Base-by-base conservation (phyloP, 2,113 vertebrate species). In the Larimichthys crocea region DNA sequence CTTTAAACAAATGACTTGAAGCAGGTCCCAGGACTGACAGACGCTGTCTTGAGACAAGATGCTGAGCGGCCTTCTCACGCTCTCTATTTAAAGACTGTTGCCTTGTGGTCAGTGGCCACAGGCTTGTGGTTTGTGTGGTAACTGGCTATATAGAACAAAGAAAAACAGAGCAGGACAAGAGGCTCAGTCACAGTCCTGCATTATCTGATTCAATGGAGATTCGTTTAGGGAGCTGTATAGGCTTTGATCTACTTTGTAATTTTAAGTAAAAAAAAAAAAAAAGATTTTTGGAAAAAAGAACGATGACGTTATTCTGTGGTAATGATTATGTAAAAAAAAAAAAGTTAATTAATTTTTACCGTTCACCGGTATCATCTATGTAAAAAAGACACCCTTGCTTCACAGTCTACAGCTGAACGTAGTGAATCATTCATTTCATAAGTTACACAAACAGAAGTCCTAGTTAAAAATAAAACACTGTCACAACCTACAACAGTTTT, bases 1-100 rank as follows among this genome's bases (percentile, higher is more conserved):
- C 29, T 57, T 29, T 46, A 57, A 57, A 79, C 48, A 64, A 52
- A 62, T 8, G 20, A 57, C 49, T 66, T 22, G 29, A 66, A 46
- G 70, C 80, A 79, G 77, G 83, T 83, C 87, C 79, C 74, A 65
- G 74, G 77, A 24, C 71, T 26, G 69, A 31, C 55, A 22, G 76
- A 75, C 10, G n/a, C 22, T 0, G 67, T 75, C 89, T 84, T 91
- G 90, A 91, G 92, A 91, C 68, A 10, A 78, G 76, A 91, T 63
- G 74, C 80, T 61, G 46, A 20, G 74, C 17, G 49, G 42, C 85
- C 84, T 94, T 94, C 94, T 94, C 94, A 93, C 86, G 86, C 57
- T 57, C 66, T 86, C 87, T 91, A 94, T 94, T 94, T 92, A 91
- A 91, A 92, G 92, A 42, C 17, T 10, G 7, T n/a, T 72, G 88